Conservation (phyloP, 2,797 vertebrate species). For the Rhynchotus rufescens region DNA sequence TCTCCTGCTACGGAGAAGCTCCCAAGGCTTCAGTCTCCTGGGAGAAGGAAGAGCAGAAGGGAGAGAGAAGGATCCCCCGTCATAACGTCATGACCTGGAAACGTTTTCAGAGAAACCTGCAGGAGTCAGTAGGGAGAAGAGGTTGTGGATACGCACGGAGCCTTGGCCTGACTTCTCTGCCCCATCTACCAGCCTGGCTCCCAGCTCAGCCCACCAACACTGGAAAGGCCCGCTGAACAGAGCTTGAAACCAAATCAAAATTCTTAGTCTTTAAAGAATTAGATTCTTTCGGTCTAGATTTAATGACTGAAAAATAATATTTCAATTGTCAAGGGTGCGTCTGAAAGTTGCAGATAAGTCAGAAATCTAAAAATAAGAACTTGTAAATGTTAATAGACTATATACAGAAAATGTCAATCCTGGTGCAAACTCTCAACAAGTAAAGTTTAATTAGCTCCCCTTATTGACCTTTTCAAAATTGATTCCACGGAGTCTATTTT, state of each 20-base stretch:
- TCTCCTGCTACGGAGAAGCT: background rate
- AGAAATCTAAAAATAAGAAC: slow-evolving; percentile 41
- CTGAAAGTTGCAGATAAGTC: slow-evolving; percentile 19
- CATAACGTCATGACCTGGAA: background rate
- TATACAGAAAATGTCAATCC: slow-evolving; percentile 56
- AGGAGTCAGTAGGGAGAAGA: background rate
- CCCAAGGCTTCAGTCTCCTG: background rate
- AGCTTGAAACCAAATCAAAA: background rate
- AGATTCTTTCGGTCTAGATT: background rate
- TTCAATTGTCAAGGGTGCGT: slow-evolving; percentile 17
- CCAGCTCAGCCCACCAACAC: background rate
- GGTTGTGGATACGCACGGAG: background rate
- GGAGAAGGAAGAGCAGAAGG: background rate
- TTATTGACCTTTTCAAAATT: slow-evolving; percentile 50
- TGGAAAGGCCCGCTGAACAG: background rate
- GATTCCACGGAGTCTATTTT: background rate
- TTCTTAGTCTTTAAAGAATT: background rate
- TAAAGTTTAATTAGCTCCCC: slow-evolving; percentile 44
- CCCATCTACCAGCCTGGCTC: background rate
- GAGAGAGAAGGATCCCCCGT: background rate
- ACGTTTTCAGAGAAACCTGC: background rate
- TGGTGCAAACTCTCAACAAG: slow-evolving; percentile 29
- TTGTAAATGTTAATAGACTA: slow-evolving; percentile 50
- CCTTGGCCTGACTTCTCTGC: background rate
- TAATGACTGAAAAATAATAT: slow-evolving; percentile 32